Evolutionary conservation across 30 jellyfish, hydroid and myxozoan genomes (phyloP), one percentile per base, ranked within the genome.

Genomic region (Chironex yamaguchii): DNA sequence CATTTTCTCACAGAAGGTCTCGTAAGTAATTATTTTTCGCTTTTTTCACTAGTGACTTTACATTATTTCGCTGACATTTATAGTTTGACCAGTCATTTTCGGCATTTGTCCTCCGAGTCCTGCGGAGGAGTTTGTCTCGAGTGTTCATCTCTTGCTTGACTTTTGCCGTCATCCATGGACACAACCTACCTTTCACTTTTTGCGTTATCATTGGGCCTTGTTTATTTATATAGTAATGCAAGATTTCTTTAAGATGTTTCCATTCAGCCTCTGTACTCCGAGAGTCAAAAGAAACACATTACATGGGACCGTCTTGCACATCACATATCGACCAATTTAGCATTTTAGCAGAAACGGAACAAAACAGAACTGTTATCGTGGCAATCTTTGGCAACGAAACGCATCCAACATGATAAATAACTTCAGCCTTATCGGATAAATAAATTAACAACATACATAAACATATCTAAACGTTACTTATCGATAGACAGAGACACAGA

Each of bases 101-200:
- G 14, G 71, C 71, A 2, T 71, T 71, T 71, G 84, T 32, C 71
- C 84, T 17, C 32, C 84, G 71, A 22, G 75, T 70, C 70, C 14
- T 71, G 71, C 84, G 84, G 32, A 71, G 71, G 71, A 71, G 84
- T 23, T 71, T 34, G 70, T 71, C 84, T 35, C 84, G 25, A 0
- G 22, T 35, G 32, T 70, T 70, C 84, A 70, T 70, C 84, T 71
- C 71, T 71, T 71, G 71, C 70, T 71, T 71, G 71, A 36, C 79
- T 26, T 75, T 29, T 12, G 53, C 20, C 6, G 76, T 48, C 52
- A 75, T 23, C 76, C 88, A 75, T 42, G 88, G 88, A 30, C 76
- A 48, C 12, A 75, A 76, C 53, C 79, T 75, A 3, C 88, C 88
- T 51, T 75, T 73, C 97, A 90, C 82, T 25, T 33, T 42, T 28